phyloP scores from a whole-genome alignment of 2,888 invertebrate genomes.

The Cephus rjabovi region DNA sequence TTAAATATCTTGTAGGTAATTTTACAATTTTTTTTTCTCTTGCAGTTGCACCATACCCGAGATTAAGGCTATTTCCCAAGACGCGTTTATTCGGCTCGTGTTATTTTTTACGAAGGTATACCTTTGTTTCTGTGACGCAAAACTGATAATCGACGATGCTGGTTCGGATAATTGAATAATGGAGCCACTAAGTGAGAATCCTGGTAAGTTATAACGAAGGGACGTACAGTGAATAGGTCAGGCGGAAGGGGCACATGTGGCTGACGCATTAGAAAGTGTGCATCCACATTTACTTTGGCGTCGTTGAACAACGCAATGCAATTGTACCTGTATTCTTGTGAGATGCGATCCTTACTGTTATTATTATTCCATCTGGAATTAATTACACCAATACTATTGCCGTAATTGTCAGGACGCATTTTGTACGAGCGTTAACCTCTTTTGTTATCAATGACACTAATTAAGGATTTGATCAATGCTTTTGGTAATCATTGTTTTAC shows the following conservation, averaged over 20 bases:
- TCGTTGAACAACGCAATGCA: conserved; percentile 1
- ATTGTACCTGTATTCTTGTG: neutral
- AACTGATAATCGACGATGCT: neutral
- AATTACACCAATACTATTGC: neutral
- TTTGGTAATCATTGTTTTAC: neutral
- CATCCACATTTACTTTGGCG: neutral
- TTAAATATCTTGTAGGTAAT: neutral
- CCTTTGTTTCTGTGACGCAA: neutral
- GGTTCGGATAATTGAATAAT: neutral
- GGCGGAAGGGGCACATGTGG: neutral
- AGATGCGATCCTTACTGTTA: neutral
- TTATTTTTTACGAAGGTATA: neutral
- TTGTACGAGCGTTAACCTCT: neutral
- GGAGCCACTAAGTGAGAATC: neutral
- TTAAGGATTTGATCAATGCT: neutral
- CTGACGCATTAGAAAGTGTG: conserved; percentile 5
- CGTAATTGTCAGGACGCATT: neutral
- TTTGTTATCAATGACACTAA: neutral
- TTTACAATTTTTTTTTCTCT: neutral
- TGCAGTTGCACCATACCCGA: neutral
- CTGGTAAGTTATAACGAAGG: neutral
- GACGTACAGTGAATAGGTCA: neutral
- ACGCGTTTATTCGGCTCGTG: neutral
- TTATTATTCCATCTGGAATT: neutral
- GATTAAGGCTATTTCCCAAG: neutral